These are phyloP conservation scores for Sipha maydis DNA, from an alignment of 2,888 invertebrate genomes.

Conservation along the genomic window DNA sequence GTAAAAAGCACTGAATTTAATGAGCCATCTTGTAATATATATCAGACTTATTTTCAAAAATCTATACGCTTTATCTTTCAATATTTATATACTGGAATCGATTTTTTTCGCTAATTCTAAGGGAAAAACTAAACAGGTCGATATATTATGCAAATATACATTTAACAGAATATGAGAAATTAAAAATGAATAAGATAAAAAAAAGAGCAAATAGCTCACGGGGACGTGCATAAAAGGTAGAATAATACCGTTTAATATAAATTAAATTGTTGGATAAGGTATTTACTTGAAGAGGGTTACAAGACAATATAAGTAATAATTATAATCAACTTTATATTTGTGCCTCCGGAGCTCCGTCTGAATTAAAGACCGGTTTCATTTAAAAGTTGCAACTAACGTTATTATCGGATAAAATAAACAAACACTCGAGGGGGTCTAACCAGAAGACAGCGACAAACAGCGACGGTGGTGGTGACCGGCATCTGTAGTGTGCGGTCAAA, in stretches of 20 bases:
- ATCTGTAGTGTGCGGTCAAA: slow-evolving; percentile 20
- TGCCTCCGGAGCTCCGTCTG: neutral
- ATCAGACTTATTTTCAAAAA: too few relatives aligned
- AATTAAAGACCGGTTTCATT: slow-evolving; percentile 44
- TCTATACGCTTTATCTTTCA: too few relatives aligned
- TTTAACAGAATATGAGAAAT: neutral
- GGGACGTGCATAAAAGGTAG: neutral
- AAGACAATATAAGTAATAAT: slow-evolving; percentile 41
- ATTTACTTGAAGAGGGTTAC: neutral
- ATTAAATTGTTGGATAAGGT: slow-evolving; percentile 45
- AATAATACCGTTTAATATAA: slow-evolving; percentile 31
- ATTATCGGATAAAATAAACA: slow-evolving; percentile 50
- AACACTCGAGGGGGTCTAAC: slow-evolving; percentile 52
- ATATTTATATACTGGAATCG: neutral
- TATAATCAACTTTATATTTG: slow-evolving; percentile 50
- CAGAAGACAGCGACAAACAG: neutral
- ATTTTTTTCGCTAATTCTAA: neutral
- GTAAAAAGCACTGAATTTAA: too few relatives aligned
- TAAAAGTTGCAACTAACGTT: slow-evolving; percentile 31
- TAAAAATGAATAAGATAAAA: slow-evolving; percentile 34
- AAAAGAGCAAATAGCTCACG: slow-evolving; percentile 28
- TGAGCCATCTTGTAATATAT: too few relatives aligned
- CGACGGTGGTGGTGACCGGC: neutral
- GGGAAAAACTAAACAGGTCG: neutral
- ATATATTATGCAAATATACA: slow-evolving; percentile 14